A percentile compares a stretch with the other conserved stretches of the same genome.
These are phyloP conservation scores for Furnarius figulus DNA, from an alignment of 2,113 vertebrate species.

Conservation along the genomic window DNA sequence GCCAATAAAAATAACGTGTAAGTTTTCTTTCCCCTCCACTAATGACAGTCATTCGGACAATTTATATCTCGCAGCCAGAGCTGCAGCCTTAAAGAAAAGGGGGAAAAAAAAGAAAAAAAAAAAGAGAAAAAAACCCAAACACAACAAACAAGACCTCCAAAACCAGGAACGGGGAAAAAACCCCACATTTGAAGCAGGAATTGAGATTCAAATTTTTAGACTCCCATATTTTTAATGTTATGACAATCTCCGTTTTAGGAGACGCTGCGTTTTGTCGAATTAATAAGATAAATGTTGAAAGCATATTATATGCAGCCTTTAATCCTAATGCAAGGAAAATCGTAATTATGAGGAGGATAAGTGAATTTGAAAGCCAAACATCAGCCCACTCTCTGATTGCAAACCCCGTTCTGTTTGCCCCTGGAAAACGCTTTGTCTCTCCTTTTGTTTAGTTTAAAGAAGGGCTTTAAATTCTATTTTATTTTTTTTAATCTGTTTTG, in stretches of 20 bases:
- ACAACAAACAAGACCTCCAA: neutral
- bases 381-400: conserved; percentile 28
- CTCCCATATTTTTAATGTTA: conserved; percentile 33
- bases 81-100: neutral
- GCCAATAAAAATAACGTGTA: conserved; percentile 13
- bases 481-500: neutral
- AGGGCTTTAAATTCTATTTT: neutral
- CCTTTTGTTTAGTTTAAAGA: neutral
- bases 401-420: neutral
- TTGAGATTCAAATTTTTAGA: conserved; percentile 15
- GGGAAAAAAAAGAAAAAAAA: neutral
- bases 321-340: conserved; percentile 67
- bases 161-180: neutral
- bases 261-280: conserved; percentile 19
- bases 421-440: conserved; percentile 38
- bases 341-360: conserved; percentile 54
- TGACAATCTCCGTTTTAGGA: conserved; percentile 23
- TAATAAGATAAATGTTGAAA: conserved; percentile 66
- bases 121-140: neutral
- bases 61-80: conserved; percentile 2
- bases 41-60: conserved; percentile 23
- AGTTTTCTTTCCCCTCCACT: neutral
- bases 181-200: neutral
- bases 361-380: conserved; percentile 53
- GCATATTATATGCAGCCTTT: conserved; percentile 54